Evolutionary conservation across 2,888 invertebrate genomes (phyloP).

Genomic region (Mesochorus sp.): DNA sequence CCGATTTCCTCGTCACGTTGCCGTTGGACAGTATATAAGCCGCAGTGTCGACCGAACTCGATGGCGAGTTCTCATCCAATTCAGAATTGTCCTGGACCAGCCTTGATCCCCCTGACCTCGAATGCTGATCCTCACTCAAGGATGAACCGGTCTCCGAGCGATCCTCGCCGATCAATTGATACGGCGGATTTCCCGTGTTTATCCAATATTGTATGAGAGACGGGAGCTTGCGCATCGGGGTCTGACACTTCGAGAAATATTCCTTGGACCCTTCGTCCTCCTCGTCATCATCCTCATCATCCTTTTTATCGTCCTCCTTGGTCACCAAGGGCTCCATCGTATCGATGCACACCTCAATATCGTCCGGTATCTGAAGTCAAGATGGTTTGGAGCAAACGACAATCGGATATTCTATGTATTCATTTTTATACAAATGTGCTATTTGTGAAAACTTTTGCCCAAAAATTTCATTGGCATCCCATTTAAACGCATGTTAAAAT

Average conservation of each 20-base stretch:
- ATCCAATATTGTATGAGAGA: conserved; percentile 74
- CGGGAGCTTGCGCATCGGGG: conserved; percentile 66
- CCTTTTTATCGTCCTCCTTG: conserved; percentile 7
- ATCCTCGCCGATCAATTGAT: conserved; percentile 30
- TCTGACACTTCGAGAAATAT: conserved; percentile 44
- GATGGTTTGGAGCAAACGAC: too few relatives aligned
- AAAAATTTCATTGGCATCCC: too few relatives aligned
- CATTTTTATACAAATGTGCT: too few relatives aligned
- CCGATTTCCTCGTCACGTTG: conserved; percentile 71
- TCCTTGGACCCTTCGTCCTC: conserved; percentile 2
- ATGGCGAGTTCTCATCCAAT: conserved; percentile 29
- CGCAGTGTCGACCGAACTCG: conserved; percentile 74
- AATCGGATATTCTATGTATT: too few relatives aligned
- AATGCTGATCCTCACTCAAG: conserved; percentile 62
- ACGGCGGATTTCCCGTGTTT: conserved; percentile 72
- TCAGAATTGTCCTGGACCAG: conserved; percentile 17
- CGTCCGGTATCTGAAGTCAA: conserved; percentile 65
- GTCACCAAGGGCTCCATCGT: conserved; percentile 53
- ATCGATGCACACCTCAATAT: conserved; percentile 60
- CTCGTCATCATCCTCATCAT: conserved; percentile 7
- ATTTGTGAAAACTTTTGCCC: too few relatives aligned
- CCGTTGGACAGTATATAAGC: conserved; percentile 74
- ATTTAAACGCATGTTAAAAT: too few relatives aligned
- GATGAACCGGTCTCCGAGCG: conserved; percentile 63
- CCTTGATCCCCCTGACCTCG: conserved; percentile 23